Evolutionary conservation across 1,140 invertebrate species (phyloP).

Genomic region (Drosophila kohkoa): DNA sequence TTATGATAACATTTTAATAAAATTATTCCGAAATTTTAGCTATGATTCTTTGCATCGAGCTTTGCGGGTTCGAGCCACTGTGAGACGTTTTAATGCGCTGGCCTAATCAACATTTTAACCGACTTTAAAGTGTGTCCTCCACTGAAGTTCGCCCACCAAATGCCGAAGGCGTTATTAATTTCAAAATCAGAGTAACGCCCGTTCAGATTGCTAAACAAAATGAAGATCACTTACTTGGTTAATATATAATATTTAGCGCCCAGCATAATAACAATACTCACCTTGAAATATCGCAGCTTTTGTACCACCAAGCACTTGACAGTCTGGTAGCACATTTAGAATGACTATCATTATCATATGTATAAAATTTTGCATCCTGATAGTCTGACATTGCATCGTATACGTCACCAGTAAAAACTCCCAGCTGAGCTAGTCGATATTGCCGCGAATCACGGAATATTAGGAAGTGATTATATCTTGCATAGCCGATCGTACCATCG

Average conservation of each 20-base stretch:
- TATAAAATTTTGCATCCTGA: neutral
- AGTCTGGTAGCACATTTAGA: neutral
- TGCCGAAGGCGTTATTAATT: neutral
- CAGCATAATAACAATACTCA: neutral
- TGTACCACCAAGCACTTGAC: conserved; percentile 3
- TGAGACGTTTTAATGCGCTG: neutral
- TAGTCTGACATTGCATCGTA: neutral
- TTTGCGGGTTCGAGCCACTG: too few relatives aligned
- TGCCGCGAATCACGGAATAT: neutral
- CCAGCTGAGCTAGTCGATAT: neutral
- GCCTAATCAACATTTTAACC: conserved; percentile 11
- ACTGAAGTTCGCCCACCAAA: conserved; percentile 3
- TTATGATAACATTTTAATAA: too few relatives aligned
- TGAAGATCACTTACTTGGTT: neutral
- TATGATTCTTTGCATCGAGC: too few relatives aligned
- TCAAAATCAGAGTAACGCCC: conserved; percentile 11
- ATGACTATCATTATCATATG: neutral
- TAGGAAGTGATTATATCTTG: neutral
- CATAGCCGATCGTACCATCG: neutral
- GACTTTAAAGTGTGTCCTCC: conserved; percentile 1
- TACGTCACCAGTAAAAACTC: neutral
- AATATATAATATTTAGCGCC: too few relatives aligned
- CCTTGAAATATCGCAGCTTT: neutral
- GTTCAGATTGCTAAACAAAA: conserved; percentile 10
- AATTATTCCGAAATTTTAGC: too few relatives aligned